Percentiles rank a stretch among this genome's conserved stretches.
phyloP scores from a whole-genome alignment of 2,797 vertebrate genomes.

The Paedocypris micromegethes region DNA sequence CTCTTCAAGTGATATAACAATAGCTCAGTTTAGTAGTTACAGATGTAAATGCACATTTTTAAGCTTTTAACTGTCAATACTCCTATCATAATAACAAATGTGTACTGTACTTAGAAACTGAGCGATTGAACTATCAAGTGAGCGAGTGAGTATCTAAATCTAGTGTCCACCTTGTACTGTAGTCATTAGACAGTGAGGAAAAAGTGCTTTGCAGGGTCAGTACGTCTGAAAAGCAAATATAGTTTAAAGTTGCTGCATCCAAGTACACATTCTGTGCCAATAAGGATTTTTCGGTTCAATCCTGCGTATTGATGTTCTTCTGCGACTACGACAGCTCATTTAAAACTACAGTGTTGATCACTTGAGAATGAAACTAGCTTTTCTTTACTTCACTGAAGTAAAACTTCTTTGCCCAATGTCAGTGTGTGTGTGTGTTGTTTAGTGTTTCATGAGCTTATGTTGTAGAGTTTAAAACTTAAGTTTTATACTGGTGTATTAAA shows the following conservation, averaged over 20 bases:
- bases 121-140: too few relatives aligned
- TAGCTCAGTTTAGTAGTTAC: too few relatives aligned
- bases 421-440: not conserved
- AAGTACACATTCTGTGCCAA: not conserved
- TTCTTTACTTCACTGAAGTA: slow-evolving; percentile 8
- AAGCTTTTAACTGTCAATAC: too few relatives aligned
- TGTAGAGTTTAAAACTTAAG: not conserved
- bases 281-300: not conserved
- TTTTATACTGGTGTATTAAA: not conserved
- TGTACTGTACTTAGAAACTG: too few relatives aligned
- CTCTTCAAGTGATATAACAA: too few relatives aligned
- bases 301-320: slow-evolving; percentile 1
- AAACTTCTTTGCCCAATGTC: not conserved
- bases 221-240: too few relatives aligned
- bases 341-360: slow-evolving; percentile 10
- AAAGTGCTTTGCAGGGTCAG: not conserved
- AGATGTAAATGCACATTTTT: too few relatives aligned
- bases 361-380: not conserved
- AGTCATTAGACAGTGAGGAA: not conserved
- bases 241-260: not conserved
- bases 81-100: too few relatives aligned
- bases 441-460: not conserved
- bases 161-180: too few relatives aligned
- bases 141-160: too few relatives aligned
- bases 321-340: not conserved